Evolutionary conservation across 2,888 invertebrate genomes (phyloP).

Genomic region (Drosophila rubida): DNA sequence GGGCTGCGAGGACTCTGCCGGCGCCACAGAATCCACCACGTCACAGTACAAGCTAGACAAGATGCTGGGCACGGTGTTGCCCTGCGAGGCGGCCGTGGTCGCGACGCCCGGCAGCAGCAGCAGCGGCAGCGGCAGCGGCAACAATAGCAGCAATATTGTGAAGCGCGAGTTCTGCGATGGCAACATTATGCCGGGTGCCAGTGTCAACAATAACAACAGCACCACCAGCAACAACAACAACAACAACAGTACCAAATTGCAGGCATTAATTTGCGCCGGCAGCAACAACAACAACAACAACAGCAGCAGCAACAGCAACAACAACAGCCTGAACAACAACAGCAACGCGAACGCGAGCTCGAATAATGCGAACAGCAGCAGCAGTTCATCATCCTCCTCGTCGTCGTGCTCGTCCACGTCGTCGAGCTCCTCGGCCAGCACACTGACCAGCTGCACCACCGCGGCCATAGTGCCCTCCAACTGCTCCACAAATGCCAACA

Average conservation of each 20-base stretch:
- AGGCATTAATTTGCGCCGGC: constrained; percentile 56
- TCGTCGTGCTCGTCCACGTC: constrained; percentile 80
- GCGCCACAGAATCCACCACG: constrained; percentile 69
- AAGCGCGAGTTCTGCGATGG: constrained; percentile 84
- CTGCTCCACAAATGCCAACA: constrained; percentile 80
- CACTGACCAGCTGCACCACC: constrained; percentile 76
- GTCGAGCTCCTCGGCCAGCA: constrained; percentile 69
- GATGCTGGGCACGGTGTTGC: constrained; percentile 85
- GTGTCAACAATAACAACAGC: constrained; percentile 68
- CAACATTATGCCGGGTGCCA: constrained; percentile 73
- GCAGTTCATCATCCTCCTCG: constrained; percentile 79
- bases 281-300: constrained; percentile 30
- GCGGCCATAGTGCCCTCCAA: constrained; percentile 81
- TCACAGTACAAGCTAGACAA: constrained; percentile 70
- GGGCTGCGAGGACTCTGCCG: constrained; percentile 87
- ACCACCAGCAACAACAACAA: constrained; percentile 61
- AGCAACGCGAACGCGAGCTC: constrained; percentile 39
- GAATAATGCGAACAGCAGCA: constrained; percentile 63
- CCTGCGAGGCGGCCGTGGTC: constrained; percentile 84
- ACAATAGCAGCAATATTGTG: constrained; percentile 74
- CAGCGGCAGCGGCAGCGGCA: constrained; percentile 41
- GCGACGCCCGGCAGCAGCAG: constrained; percentile 79
- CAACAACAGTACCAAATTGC: constrained; percentile 73
- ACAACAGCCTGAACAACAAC: constrained; percentile 33
- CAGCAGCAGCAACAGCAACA: constrained; percentile 26